phyloP scores from a whole-genome alignment of 2,797 vertebrate species.

The Rallus crepitans region DNA sequence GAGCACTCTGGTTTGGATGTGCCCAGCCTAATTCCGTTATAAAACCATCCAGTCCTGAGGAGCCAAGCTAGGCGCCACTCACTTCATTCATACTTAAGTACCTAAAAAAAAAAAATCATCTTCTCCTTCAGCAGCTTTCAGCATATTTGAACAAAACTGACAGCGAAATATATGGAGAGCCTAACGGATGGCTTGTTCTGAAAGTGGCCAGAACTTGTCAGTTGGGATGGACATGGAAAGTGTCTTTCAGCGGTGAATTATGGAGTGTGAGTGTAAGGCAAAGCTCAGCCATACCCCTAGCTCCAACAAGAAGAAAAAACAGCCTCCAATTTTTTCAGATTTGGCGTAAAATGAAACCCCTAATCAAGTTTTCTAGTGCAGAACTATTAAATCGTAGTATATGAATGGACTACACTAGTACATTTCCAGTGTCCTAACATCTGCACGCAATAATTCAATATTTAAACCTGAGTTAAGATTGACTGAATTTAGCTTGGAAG shows the following conservation, averaged over 20 bases:
- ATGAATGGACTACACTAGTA: neutral
- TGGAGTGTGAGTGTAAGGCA: neutral
- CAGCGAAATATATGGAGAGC: neutral
- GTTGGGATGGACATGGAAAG: neutral
- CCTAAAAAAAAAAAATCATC: neutral
- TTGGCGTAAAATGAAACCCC: neutral
- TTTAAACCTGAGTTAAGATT: neutral
- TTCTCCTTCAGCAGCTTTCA: constrained; percentile 26
- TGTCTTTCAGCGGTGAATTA: neutral
- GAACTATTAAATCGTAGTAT: neutral
- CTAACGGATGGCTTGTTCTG: constrained; percentile 34
- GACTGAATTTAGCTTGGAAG: neutral
- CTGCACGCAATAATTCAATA: neutral
- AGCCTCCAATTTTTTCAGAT: neutral
- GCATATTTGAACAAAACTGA: constrained; percentile 21
- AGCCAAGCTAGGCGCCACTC: neutral
- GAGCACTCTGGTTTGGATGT: accelerated
- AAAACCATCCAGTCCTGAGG: neutral
- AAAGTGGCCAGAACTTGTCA: neutral
- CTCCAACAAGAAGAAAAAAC: neutral
- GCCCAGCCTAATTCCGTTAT: neutral
- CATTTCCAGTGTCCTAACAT: neutral
- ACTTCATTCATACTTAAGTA: neutral
- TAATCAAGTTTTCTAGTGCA: neutral
- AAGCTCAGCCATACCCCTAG: neutral